phyloP scores from a whole-genome alignment of 2,113 vertebrate species.

The Oryzias celebensis region DNA sequence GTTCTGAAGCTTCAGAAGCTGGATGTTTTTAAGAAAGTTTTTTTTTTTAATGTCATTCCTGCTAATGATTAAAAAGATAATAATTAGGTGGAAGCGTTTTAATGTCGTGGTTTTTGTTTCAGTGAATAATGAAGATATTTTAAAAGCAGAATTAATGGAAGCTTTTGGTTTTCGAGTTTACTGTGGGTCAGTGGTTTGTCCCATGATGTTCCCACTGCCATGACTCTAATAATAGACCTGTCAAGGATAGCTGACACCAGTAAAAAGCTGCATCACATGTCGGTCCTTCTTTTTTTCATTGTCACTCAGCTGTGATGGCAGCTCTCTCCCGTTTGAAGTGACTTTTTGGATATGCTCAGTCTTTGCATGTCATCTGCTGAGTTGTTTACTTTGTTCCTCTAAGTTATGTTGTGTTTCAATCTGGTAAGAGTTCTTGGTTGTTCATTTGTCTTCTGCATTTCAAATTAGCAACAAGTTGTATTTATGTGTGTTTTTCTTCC shows the following conservation, averaged over 20 bases:
- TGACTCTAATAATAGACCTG: constrained; percentile 62
- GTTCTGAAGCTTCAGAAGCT: neutral
- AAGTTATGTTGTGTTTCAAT: neutral
- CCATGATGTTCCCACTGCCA: constrained; percentile 20
- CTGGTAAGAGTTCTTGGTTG: neutral
- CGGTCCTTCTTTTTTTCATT: constrained; percentile 62
- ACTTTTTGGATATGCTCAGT: neutral
- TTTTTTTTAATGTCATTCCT: neutral
- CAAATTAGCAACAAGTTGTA: neutral
- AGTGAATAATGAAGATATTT: neutral
- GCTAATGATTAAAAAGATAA: no score
- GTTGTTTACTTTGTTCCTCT: constrained; percentile 2
- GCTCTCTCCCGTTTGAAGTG: constrained; percentile 5
- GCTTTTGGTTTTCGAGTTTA: constrained; percentile 3
- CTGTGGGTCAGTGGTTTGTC: constrained; percentile 16
- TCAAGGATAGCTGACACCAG: constrained; percentile 64
- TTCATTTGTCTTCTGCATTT: constrained; percentile 4
- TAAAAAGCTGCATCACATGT: constrained; percentile 60
- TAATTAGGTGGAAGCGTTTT: neutral
- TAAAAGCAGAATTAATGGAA: neutral
- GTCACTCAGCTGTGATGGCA: constrained; percentile 27
- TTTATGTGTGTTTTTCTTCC: constrained; percentile 14
- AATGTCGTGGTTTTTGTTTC: neutral
- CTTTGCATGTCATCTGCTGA: no score
- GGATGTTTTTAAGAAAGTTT: neutral